Percentiles rank a stretch among this genome's conserved stretches.
Evolutionary conservation across 1,140 invertebrate genomes (phyloP).

Genomic region (Leptopilina boulardi): DNA sequence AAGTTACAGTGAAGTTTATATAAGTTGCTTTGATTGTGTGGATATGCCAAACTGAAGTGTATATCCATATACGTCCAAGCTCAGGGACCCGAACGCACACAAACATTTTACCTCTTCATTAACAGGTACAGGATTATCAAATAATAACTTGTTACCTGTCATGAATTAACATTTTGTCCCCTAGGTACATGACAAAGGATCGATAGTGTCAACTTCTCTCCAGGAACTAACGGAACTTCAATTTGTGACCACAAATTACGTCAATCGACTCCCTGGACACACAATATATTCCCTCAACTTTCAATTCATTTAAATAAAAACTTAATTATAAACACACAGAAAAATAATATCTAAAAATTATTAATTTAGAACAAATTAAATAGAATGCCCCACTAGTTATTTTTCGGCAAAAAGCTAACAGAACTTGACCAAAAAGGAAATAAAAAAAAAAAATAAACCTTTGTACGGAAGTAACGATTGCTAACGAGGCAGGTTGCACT

Average conservation of each 20-base stretch:
- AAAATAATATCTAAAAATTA: not conserved
- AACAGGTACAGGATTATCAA: conserved; percentile 23
- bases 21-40: conserved; percentile 16
- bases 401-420: not conserved
- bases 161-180: conserved; percentile 31
- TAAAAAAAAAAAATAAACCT: not conserved
- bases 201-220: conserved; percentile 21
- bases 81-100: not conserved
- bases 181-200: conserved; percentile 4
- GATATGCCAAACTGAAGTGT: not conserved
- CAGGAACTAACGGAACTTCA: conserved; percentile 1
- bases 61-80: not conserved
- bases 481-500: conserved; percentile 9
- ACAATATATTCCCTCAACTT: not conserved
- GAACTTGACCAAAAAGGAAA: not conserved
- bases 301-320: conserved; percentile 8
- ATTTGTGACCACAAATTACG: not conserved
- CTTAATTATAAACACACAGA: not conserved
- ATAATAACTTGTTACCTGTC: conserved; percentile 31
- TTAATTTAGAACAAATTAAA: too few relatives aligned
- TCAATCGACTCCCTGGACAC: not conserved
- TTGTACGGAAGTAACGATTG: not conserved
- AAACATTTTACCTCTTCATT: conserved; percentile 23
- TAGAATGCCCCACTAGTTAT: too few relatives aligned
- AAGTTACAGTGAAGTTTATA: conserved; percentile 10